Evolutionary conservation across 1,140 invertebrate species (phyloP).

Genomic region (Lithobius niger): DNA sequence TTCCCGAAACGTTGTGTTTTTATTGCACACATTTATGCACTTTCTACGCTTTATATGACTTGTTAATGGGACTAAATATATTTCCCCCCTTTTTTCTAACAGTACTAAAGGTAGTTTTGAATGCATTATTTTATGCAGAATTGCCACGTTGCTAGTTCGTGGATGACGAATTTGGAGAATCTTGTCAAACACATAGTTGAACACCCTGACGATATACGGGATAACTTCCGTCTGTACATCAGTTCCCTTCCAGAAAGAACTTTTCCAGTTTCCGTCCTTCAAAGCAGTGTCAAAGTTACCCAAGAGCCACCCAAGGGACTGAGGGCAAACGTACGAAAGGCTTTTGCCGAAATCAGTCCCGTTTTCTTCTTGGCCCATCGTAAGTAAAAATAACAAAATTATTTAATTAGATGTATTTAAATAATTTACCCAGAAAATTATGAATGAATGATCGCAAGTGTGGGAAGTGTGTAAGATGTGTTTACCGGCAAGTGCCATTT

Average conservation of each 20-base stretch:
- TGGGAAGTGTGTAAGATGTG: too few species aligned
- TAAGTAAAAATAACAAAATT: slow-evolving; percentile 29
- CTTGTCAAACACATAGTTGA: neutral
- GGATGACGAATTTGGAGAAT: slow-evolving; percentile 34
- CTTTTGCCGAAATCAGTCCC: slow-evolving; percentile 21
- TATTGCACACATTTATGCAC: too few species aligned
- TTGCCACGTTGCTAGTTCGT: slow-evolving; percentile 34
- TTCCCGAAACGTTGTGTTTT: too few species aligned
- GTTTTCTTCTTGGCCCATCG: slow-evolving; percentile 62
- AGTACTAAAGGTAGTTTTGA: neutral
- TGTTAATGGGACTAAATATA: too few species aligned
- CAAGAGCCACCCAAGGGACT: slow-evolving; percentile 38
- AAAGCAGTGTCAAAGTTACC: slow-evolving; percentile 37
- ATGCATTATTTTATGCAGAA: neutral
- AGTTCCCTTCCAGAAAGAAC: neutral
- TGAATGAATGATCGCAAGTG: too few species aligned
- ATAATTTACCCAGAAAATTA: too few species aligned
- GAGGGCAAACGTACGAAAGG: slow-evolving; percentile 50
- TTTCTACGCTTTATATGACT: too few species aligned
- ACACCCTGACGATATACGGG: neutral
- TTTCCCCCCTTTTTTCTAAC: too few species aligned
- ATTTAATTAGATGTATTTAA: too few species aligned
- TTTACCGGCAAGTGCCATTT: too few species aligned
- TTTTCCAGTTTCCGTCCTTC: slow-evolving; percentile 19
- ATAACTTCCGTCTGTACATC: slow-evolving; percentile 1